Percentiles rank a stretch among this genome's conserved stretches.
Evolutionary conservation across 2,888 invertebrate genomes (phyloP).

Genomic region (Stramonita haemastoma): DNA sequence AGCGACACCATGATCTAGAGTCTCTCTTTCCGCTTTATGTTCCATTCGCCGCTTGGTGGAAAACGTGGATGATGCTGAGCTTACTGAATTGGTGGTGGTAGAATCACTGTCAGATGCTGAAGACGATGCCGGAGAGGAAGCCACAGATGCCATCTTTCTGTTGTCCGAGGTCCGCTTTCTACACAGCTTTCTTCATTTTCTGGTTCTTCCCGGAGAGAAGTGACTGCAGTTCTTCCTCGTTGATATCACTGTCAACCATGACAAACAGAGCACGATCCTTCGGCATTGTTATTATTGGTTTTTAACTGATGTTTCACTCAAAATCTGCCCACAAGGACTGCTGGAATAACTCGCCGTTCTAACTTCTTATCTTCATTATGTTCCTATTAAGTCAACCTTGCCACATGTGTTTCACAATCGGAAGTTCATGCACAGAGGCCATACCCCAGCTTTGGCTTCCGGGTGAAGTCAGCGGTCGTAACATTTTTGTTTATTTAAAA

Average conservation of each 20-base stretch:
- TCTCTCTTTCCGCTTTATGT: neutral
- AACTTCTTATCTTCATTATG: neutral
- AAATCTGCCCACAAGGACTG: neutral
- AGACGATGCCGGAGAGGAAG: neutral
- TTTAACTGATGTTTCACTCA: neutral
- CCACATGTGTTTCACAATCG: neutral
- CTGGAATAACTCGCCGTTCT: neutral
- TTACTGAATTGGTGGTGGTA: neutral
- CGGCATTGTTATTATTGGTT: neutral
- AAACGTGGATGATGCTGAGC: neutral
- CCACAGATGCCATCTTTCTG: neutral
- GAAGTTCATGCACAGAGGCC: neutral
- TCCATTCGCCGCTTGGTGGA: no score
- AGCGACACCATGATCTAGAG: neutral
- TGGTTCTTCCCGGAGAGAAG: neutral
- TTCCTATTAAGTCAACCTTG: neutral
- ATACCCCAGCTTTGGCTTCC: neutral
- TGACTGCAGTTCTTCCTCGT: conserved; percentile 20
- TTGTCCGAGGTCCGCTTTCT: neutral
- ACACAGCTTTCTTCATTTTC: neutral
- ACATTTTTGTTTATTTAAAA: neutral
- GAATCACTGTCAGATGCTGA: neutral
- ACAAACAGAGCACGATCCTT: conserved; percentile 15
- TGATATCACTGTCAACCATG: conserved; percentile 26
- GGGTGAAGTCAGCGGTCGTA: neutral